These are phyloP conservation scores for Philaethria dido DNA, from an alignment of 2,888 invertebrate species.

Conservation along the genomic window DNA sequence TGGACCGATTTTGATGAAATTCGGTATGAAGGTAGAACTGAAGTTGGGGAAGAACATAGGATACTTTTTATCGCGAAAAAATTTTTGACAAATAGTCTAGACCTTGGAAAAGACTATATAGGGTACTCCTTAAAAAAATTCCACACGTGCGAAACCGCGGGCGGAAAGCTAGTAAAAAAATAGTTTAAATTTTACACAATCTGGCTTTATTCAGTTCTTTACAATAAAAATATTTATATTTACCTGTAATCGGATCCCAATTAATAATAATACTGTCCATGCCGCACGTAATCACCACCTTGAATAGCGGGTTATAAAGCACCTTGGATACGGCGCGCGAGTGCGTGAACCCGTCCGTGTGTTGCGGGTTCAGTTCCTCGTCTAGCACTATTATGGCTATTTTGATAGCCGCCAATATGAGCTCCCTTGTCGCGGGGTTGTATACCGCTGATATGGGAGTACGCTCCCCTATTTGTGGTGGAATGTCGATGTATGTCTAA, in stretches of 20 bases:
- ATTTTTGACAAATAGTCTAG: too few relatives aligned
- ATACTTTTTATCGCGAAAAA: too few relatives aligned
- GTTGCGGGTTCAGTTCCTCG: conserved; percentile 86
- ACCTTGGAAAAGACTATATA: too few relatives aligned
- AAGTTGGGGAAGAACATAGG: too few relatives aligned
- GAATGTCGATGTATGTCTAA: conserved; percentile 87
- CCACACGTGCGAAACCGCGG: too few relatives aligned
- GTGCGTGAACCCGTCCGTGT: conserved; percentile 90
- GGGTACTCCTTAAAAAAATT: too few relatives aligned
- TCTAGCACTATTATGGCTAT: conserved; percentile 87
- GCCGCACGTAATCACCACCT: conserved; percentile 90
- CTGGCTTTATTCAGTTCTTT: too few relatives aligned
- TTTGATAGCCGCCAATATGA: conserved; percentile 86
- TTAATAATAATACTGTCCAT: conserved; percentile 91
- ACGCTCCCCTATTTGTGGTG: conserved; percentile 84
- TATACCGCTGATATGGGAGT: conserved; percentile 85
- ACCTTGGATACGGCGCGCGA: conserved; percentile 87
- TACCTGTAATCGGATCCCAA: conserved; percentile 90
- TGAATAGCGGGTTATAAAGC: conserved; percentile 90
- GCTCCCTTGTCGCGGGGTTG: conserved; percentile 86
- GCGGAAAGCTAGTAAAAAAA: too few relatives aligned
- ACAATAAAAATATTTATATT: not conserved
- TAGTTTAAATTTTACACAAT: too few relatives aligned
- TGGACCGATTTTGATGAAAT: too few relatives aligned
- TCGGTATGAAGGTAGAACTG: too few relatives aligned